Conservation (phyloP, 2,888 invertebrate species). For the Brachyptera risi region DNA sequence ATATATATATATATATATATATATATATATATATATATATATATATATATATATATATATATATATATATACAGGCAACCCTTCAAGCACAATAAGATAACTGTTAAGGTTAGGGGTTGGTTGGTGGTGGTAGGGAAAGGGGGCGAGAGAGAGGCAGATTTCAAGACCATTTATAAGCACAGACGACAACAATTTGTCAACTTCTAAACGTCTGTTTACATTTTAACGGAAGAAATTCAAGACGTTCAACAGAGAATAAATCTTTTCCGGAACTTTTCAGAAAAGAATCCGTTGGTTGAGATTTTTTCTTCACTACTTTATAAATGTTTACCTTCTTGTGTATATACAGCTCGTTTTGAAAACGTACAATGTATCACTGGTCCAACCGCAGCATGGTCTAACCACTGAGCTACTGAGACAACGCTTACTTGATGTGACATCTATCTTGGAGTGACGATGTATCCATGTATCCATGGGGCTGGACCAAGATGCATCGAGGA, state of each 20-base stretch:
- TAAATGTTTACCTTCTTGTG: background rate
- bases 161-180: constrained; percentile 6
- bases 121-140: background rate
- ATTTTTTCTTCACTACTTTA: background rate
- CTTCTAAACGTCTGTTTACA: constrained; percentile 23
- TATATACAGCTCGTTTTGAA: background rate
- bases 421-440: no score
- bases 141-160: constrained; percentile 1
- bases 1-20: no score
- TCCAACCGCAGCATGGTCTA: no score
- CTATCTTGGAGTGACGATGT: no score
- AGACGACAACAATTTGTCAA: constrained; percentile 18
- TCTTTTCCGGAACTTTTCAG: constrained; percentile 15
- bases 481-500: no score
- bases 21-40: background rate
- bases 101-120: constrained; percentile 7
- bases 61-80: constrained; percentile 3
- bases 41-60: background rate
- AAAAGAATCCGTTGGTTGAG: constrained; percentile 1
- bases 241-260: constrained; percentile 21
- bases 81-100: constrained; percentile 17
- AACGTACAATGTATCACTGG: no score
- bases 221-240: constrained; percentile 20
- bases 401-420: no score
- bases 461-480: no score